Conservation (phyloP, 2,113 vertebrate genomes). For the Tetrao urogallus region DNA sequence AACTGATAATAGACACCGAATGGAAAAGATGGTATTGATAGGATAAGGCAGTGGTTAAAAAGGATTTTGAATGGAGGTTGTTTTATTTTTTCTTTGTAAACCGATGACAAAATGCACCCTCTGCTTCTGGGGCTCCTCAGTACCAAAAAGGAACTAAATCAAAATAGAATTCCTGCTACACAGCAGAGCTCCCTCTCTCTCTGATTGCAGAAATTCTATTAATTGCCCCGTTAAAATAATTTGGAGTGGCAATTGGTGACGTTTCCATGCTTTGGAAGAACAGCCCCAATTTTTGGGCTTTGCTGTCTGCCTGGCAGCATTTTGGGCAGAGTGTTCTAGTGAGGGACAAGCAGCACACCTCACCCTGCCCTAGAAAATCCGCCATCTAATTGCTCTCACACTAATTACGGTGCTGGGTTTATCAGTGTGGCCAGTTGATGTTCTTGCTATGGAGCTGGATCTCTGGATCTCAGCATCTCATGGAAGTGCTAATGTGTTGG, state of each 20-base stretch:
- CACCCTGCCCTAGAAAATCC: background rate
- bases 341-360: background rate
- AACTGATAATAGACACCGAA: background rate
- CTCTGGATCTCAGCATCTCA: background rate
- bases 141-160: background rate
- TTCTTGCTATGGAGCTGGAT: background rate
- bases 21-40: background rate
- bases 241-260: background rate
- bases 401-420: background rate
- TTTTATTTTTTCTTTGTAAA: background rate
- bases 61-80: background rate
- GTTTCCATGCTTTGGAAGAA: background rate
- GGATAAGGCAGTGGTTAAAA: background rate
- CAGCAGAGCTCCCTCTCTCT: background rate
- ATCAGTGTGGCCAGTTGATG: background rate
- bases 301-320: background rate
- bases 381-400: background rate
- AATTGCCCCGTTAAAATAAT: background rate
- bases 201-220: background rate
- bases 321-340: background rate
- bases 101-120: background rate
- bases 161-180: fast-evolving
- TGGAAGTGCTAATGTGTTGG: background rate
- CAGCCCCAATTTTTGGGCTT: background rate
- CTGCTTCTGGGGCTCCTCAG: background rate